Conservation (phyloP, 2,113 vertebrate species). For the Tapirus terrestris region DNA sequence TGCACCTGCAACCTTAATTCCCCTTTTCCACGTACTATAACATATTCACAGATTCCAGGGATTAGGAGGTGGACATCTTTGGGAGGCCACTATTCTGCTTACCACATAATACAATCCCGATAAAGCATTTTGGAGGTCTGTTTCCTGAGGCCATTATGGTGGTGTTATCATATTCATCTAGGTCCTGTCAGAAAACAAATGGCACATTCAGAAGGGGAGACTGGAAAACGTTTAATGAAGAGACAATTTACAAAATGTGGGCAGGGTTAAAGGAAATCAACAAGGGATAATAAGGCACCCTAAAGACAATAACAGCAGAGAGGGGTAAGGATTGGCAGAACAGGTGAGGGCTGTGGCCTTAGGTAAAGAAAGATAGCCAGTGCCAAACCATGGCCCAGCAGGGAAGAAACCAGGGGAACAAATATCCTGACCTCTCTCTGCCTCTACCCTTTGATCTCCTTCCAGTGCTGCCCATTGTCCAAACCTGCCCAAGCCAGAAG, state of each 20-base stretch:
- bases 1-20: not conserved
- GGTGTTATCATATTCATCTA: not conserved
- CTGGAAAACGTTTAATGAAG: not conserved
- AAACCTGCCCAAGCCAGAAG: not conserved
- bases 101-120: not conserved
- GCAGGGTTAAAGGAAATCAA: not conserved
- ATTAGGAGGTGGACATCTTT: not conserved
- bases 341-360: not conserved
- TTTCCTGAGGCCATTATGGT: not conserved
- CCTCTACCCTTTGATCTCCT: not conserved
- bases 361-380: not conserved
- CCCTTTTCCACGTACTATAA: not conserved
- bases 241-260: not conserved
- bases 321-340: not conserved
- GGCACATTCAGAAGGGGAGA: not conserved
- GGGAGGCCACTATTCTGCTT: not conserved
- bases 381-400: not conserved
- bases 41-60: not conserved
- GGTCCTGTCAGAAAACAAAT: not conserved
- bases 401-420: not conserved
- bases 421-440: not conserved
- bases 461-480: not conserved
- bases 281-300: not conserved
- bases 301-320: not conserved
- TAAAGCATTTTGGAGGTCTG: not conserved